Percentiles rank a stretch among this genome's conserved stretches.
These are phyloP conservation scores for Temnothorax longispinosus DNA, from an alignment of 1,140 invertebrate species.

Conservation along the genomic window DNA sequence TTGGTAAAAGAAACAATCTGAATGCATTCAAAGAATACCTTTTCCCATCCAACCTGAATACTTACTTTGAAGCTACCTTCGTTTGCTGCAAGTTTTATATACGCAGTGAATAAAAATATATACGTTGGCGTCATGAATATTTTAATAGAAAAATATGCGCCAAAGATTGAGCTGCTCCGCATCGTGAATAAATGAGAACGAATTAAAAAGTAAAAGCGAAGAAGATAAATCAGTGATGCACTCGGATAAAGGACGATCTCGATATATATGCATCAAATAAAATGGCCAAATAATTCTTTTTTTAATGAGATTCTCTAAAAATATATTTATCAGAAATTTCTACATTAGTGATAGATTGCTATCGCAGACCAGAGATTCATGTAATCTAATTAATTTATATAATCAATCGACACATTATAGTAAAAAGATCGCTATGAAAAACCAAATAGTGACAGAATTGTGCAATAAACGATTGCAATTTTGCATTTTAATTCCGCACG, in stretches of 20 bases:
- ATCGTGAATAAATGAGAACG: neutral
- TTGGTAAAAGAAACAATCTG: slow-evolving; percentile 4
- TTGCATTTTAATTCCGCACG: neutral
- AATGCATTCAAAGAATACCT: neutral
- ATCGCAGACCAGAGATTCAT: slow-evolving; percentile 7
- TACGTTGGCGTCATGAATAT: neutral
- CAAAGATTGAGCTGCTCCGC: neutral
- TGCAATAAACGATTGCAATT: neutral
- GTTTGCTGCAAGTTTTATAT: slow-evolving; percentile 3
- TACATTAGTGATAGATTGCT: neutral
- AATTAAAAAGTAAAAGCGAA: neutral
- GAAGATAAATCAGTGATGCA: neutral
- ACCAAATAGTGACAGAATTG: neutral
- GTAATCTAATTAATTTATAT: neutral
- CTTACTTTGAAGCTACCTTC: slow-evolving; percentile 9
- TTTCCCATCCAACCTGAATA: neutral
- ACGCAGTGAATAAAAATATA: neutral
- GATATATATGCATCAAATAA: neutral
- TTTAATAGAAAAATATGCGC: neutral
- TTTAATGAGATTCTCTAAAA: slow-evolving; percentile 3
- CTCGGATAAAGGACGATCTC: neutral
- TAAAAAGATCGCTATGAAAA: neutral
- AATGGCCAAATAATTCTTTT: neutral
- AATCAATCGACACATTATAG: neutral
- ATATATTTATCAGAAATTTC: slow-evolving; percentile 4